Evolutionary conservation across 2,113 vertebrate species (phyloP).

Genomic region (Salvator merianae): DNA sequence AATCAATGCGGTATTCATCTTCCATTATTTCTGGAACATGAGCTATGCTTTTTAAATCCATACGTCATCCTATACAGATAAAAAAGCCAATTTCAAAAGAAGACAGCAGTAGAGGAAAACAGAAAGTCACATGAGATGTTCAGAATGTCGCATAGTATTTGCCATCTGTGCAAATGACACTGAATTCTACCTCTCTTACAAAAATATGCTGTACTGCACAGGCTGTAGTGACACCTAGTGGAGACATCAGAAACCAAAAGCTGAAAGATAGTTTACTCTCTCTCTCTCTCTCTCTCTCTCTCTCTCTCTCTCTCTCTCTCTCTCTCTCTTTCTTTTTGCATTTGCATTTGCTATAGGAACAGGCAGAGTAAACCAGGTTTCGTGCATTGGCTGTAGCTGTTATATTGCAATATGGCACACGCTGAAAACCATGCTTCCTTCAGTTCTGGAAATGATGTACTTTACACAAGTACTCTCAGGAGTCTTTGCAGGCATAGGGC

Average conservation of each 20-base stretch:
- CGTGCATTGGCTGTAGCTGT: not conserved
- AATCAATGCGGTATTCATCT: too few relatives aligned
- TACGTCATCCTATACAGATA: not conserved
- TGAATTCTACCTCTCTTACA: not conserved
- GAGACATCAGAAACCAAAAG: not conserved
- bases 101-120: not conserved
- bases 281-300: too few relatives aligned
- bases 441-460: not conserved
- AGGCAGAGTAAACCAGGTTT: not conserved
- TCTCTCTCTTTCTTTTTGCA: too few relatives aligned
- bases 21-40: too few relatives aligned
- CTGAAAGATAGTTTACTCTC: not conserved
- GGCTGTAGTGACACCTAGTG: not conserved
- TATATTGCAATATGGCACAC: not conserved
- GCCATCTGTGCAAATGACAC: not conserved
- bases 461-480: not conserved
- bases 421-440: not conserved
- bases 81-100: not conserved
- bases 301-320: too few relatives aligned
- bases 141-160: not conserved
- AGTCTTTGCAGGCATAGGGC: not conserved
- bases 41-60: too few relatives aligned
- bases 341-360: not conserved
- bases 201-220: not conserved
- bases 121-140: not conserved